Base-by-base conservation (phyloP, 2,113 vertebrate species). In the Semnopithecus entellus region DNA sequence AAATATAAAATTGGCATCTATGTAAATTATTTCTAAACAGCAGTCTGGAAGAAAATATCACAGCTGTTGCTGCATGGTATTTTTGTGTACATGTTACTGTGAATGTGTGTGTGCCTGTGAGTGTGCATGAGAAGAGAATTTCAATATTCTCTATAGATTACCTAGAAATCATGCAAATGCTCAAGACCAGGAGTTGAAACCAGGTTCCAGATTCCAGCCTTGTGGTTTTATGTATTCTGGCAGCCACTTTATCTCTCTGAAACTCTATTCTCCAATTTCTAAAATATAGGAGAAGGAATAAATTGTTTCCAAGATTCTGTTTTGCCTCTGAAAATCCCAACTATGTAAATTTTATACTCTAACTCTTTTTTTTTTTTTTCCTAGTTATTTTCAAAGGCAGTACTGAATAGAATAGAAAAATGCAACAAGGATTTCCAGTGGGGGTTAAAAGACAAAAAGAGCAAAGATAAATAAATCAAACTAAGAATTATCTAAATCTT, bases 11-110 rank as follows among this genome's bases (percentile, higher is more conserved):
- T 48, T 89, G 72, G 22, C 57, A 96, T 92, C 52, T 84, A 57
- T 78, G 45, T 83, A 83, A 95, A 89, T 84, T 84, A 79, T 95
- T 96, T 97, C 73, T 40, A 87, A 97, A 92, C 50, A 86, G 61
- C 18, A 79, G 38, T 45, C 32, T 94, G 92, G 6, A 50, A 92
- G 50, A 93, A 93, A 70, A 35, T 80, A 45, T 38, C 38, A 88
- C 84, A 96, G 55, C 79, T 96, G 90, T 61, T 85, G 32, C 35
- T 90, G 11, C 59, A 17, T 91, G 48, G n/a, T 93, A 78, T 91
- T 27, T 96, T 27, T 88, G 22, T 75, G n/a, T 84, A 43, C 88
- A 10, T 85, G 40, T 92, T 6, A 64, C 4, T 55, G 18, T 84
- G n/a, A 57, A 12, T 59, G 12, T 25, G 4, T 93, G 3, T 52